Evolutionary conservation across 2,888 invertebrate species (phyloP).

Genomic region (Polydesmus complanatus): DNA sequence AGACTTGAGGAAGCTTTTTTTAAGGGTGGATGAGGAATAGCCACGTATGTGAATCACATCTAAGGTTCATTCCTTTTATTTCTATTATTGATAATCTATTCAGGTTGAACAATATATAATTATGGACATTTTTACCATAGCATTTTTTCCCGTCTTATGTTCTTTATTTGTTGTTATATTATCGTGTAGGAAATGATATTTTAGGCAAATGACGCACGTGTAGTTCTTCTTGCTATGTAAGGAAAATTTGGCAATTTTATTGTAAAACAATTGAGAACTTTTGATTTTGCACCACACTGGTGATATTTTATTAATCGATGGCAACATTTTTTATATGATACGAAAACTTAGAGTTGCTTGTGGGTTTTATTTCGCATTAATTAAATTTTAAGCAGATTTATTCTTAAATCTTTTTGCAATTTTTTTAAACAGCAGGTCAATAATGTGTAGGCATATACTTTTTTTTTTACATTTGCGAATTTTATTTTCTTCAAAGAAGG

Average conservation of each 20-base stretch:
- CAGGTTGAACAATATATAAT: neutral
- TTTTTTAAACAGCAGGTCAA: neutral
- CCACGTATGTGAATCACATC: neutral
- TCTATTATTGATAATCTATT: neutral
- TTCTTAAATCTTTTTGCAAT: neutral
- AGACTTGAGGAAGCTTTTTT: too few species aligned
- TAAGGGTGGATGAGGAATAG: too few species aligned
- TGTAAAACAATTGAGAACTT: neutral
- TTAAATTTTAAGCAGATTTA: neutral
- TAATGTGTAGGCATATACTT: neutral
- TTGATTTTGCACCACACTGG: conserved; percentile 12
- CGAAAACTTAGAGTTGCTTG: neutral
- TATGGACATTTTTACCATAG: too few species aligned
- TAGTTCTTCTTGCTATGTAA: conserved; percentile 16
- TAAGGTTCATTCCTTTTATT: neutral
- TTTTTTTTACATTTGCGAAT: neutral
- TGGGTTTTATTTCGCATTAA: neutral
- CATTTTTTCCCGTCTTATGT: neutral
- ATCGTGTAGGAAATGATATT: neutral
- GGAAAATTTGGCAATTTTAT: neutral
- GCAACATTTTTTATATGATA: neutral
- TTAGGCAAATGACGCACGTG: neutral
- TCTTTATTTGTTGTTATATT: neutral
- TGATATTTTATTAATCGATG: neutral
- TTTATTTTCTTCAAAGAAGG: neutral